Percentiles rank a stretch among this genome's conserved stretches.
These are phyloP conservation scores for Miltochrista miniata DNA, from an alignment of 2,888 invertebrate genomes.

Conservation along the genomic window DNA sequence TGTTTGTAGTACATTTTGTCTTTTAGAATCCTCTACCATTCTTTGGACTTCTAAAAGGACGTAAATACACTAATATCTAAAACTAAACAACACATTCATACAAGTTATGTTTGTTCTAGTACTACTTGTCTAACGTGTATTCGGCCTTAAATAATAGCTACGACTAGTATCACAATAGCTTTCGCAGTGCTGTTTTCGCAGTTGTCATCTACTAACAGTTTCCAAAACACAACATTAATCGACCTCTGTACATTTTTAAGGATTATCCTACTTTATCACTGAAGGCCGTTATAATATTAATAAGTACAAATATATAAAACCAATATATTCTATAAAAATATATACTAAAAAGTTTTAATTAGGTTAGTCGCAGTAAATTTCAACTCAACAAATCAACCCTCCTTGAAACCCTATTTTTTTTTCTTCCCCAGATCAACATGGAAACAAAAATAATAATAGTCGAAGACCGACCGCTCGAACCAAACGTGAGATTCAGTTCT, in stretches of 20 bases:
- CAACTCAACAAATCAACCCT: no score
- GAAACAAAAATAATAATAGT: slow-evolving; percentile 44
- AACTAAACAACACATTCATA: slow-evolving; percentile 6
- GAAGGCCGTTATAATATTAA: slow-evolving; percentile 28
- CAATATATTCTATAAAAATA: slow-evolving; percentile 4
- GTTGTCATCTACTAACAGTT: slow-evolving; percentile 21
- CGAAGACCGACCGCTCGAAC: slow-evolving; percentile 42
- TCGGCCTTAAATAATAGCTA: neutral
- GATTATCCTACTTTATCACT: slow-evolving; percentile 22
- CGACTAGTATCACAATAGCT: slow-evolving; percentile 9
- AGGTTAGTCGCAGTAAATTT: no score
- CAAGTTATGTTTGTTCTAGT: neutral
- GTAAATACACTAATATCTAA: slow-evolving; percentile 17
- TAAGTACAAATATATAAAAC: slow-evolving; percentile 30
- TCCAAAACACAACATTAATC: slow-evolving; percentile 19
- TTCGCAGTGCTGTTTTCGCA: slow-evolving; percentile 15
- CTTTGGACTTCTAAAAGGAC: slow-evolving; percentile 41
- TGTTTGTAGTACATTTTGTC: slow-evolving; percentile 2
- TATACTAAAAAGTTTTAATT: no score
- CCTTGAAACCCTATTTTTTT: slow-evolving; percentile 30
- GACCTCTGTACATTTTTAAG: slow-evolving; percentile 29
- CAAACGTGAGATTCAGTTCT: slow-evolving; percentile 38
- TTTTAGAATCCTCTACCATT: slow-evolving; percentile 30
- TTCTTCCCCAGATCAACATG: slow-evolving; percentile 41
- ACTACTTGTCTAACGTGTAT: slow-evolving; percentile 2